Base-by-base conservation (phyloP, 2,797 vertebrate species). In the Coregonus suidteri region DNA sequence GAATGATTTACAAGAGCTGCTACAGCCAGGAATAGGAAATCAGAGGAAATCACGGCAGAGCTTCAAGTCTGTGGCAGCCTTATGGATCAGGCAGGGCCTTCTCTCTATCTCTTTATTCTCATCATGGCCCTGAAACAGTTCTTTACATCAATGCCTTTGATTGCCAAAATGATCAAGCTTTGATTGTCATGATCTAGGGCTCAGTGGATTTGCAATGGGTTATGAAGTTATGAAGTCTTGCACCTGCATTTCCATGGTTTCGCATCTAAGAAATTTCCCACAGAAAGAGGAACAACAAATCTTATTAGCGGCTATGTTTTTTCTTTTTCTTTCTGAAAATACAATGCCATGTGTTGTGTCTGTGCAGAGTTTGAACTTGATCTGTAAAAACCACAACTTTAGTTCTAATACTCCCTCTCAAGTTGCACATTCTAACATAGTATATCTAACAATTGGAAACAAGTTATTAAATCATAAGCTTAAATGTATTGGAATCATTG, bases 1-100 rank as follows among this genome's bases (percentile, higher is more conserved):
- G 93, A 94, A 94, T 95, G 94, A 95, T 95, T 95, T 95, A 95
- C 93, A 93, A 92, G 94, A 93, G 83, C 83, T 81, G 81, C 76
- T 31, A 75, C 86, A 86, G 92, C 90, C 89, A 84, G 86, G 84
- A 91, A 90, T 89, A 93, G 93, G 86, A 88, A 90, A 89, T 87
- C 85, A 51, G 76, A 88, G 83, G 88, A 93, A 93, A 93, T 87
- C 77, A 67, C 83, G 82, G 83, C 83, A 79, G 74, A 74, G 75
- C 82, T 87, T 88, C 79, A 90, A 90, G 41, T 71, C 37, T n/a
- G 37, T 53, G 31, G 15, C 16, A n/a, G 41, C 66, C 18, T 4
- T 20, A 20, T 70, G 18, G 41, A 11, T 47, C 35, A 9, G 41
- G 37, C n/a, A 30, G 52, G 71, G 59, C 59, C 30, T 64, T 64